Percentiles rank a stretch among this genome's conserved stretches.
Conservation (phyloP, 2,113 vertebrate species). For the Trogon surrucura region DNA sequence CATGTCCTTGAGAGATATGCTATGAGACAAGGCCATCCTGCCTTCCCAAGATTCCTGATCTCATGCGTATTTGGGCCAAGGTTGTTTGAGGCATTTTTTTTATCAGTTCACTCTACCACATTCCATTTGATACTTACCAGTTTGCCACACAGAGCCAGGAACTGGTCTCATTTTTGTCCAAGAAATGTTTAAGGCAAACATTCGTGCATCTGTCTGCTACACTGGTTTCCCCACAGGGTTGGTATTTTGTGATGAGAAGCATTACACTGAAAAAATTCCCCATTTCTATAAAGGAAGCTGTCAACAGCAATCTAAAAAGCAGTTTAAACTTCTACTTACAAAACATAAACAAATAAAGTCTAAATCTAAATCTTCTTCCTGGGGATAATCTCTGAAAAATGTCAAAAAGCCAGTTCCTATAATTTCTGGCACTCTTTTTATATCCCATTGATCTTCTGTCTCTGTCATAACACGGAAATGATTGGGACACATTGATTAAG, state of each 20-base stretch:
- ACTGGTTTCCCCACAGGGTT: neutral
- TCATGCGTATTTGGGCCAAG: too few species aligned
- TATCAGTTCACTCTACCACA: too few species aligned
- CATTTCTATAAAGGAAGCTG: neutral
- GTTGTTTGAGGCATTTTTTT: too few species aligned
- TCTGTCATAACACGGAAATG: neutral
- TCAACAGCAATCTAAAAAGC: neutral
- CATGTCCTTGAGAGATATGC: too few species aligned
- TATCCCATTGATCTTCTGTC: neutral
- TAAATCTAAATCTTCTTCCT: neutral
- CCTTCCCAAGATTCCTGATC: too few species aligned
- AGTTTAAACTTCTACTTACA: neutral
- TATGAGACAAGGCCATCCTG: too few species aligned
- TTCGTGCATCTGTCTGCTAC: too few species aligned
- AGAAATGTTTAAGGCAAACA: too few species aligned
- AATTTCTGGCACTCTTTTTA: neutral
- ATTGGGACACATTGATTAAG: neutral
- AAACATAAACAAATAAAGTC: neutral
- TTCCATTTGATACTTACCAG: too few species aligned
- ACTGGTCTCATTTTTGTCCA: too few species aligned
- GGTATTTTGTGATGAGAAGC: neutral
- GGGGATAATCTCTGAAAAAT: neutral
- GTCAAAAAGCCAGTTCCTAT: neutral
- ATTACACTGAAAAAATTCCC: neutral
- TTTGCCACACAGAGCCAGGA: too few species aligned